phyloP scores from a whole-genome alignment of 2,113 vertebrate species.

The Oncorhynchus masou region DNA sequence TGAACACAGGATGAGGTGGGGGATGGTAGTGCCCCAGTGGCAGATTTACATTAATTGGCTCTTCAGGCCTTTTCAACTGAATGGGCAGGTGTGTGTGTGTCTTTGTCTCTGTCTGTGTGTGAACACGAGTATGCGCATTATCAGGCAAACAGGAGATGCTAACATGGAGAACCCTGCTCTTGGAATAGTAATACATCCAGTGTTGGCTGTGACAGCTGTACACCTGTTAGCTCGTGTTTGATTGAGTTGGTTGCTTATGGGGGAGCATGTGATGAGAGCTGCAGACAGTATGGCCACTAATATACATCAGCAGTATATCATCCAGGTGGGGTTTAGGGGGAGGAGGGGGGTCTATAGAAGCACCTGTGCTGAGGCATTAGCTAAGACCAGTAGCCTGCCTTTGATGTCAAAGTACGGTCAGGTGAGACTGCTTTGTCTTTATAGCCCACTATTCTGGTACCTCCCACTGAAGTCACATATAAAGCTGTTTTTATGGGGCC shows the following conservation, averaged over 20 bases:
- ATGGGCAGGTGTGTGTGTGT: not conserved
- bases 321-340: not conserved
- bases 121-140: not conserved
- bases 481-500: constrained; percentile 38
- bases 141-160: not conserved
- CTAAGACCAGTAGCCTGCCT: not conserved
- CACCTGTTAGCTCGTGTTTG: not conserved
- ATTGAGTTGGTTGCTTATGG: constrained; percentile 8
- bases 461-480: constrained; percentile 25
- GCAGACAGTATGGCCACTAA: too few relatives aligned
- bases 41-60: not conserved
- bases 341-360: not conserved
- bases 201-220: not conserved
- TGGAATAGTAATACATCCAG: not conserved
- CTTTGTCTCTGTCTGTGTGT: not conserved
- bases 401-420: constrained; percentile 14
- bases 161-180: not conserved
- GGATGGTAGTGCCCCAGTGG: not conserved
- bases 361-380: constrained; percentile 9
- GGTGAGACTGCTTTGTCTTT: constrained; percentile 23
- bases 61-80: not conserved
- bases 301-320: not conserved
- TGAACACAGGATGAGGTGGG: not conserved
- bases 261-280: too few relatives aligned
- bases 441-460: constrained; percentile 36